Evolutionary conservation across 2,113 vertebrate genomes (phyloP).

Genomic region (Typhlomys cinereus): DNA sequence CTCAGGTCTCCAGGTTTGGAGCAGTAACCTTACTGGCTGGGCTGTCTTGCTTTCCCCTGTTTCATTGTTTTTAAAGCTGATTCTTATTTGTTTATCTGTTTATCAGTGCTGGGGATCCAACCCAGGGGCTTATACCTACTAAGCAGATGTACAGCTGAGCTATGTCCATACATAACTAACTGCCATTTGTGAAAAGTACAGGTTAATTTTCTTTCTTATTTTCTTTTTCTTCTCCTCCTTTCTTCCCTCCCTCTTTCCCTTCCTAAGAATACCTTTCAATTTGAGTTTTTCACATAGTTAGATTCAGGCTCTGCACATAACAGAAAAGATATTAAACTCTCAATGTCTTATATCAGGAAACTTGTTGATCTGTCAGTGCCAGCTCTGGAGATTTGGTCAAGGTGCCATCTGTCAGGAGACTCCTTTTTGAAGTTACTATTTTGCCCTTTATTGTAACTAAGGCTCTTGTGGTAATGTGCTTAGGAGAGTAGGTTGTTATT

Average conservation of each 20-base stretch:
- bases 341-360: neutral
- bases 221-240: too few species aligned
- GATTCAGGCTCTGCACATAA: neutral
- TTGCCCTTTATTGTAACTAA: neutral
- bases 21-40: too few species aligned
- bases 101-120: neutral
- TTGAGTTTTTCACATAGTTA: neutral
- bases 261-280: neutral
- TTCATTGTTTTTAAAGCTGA: neutral
- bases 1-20: too few species aligned
- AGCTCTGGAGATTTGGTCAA: slow-evolving; percentile 9
- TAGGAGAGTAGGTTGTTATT: neutral
- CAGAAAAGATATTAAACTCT: slow-evolving; percentile 18
- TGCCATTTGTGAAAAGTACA: neutral
- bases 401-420: neutral
- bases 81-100: neutral
- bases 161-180: neutral
- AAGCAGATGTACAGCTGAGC: neutral
- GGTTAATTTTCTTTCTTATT: neutral
- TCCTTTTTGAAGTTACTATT: neutral
- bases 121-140: neutral
- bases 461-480: neutral
- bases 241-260: too few species aligned
- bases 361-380: neutral
- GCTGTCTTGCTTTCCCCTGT: too few species aligned